A percentile compares a stretch with the other conserved stretches of the same genome.
These are phyloP conservation scores for Aphrocallistes beatrix DNA, from an alignment of 37 sponge, comb jelly and placozoan species.

Conservation along the genomic window DNA sequence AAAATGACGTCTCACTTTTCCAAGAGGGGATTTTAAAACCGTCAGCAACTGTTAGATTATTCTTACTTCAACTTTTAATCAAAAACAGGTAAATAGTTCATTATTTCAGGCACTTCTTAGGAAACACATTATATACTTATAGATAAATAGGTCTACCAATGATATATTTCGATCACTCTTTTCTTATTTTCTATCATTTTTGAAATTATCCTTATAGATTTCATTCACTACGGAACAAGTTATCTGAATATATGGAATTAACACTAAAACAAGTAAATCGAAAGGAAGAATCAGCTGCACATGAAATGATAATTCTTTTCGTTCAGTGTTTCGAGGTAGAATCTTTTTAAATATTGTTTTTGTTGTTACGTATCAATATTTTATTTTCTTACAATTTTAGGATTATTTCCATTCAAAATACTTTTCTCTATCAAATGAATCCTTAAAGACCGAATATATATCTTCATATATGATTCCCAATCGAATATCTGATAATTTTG, in stretches of 20 bases:
- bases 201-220: not conserved
- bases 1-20: not conserved
- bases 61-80: not conserved
- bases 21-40: not conserved
- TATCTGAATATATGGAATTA: not conserved
- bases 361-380: not conserved
- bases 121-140: too few species aligned
- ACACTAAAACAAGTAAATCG: not conserved
- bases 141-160: too few species aligned
- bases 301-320: not conserved
- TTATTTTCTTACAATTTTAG: not conserved
- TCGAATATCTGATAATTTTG: not conserved
- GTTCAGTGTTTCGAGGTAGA: not conserved
- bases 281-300: not conserved
- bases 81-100: slow-evolving; percentile 1
- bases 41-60: not conserved
- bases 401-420: not conserved
- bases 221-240: not conserved
- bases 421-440: not conserved
- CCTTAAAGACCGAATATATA: not conserved
- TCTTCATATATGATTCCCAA: not conserved
- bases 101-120: too few species aligned
- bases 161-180: too few species aligned
- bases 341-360: too few species aligned
- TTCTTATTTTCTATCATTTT: too few species aligned